A percentile compares a stretch with the other conserved stretches of the same genome.
Conservation (phyloP, 2,113 vertebrate genomes). For the Larimichthys crocea region DNA sequence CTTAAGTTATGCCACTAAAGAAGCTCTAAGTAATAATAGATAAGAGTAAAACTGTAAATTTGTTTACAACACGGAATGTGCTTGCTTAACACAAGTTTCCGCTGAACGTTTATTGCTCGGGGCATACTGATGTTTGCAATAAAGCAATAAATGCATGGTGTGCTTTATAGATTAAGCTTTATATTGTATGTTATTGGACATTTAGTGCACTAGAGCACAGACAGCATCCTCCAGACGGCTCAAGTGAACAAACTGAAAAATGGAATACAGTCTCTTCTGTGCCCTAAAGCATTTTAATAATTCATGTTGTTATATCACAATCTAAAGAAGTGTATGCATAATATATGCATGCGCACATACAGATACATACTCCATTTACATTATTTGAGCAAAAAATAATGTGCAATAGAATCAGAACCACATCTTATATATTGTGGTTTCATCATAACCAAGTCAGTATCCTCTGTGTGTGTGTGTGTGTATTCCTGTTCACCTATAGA, state of each 20-base stretch:
- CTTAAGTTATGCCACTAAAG: background rate
- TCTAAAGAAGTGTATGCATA: constrained; percentile 42
- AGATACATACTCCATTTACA: background rate
- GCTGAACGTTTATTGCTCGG: constrained; percentile 17
- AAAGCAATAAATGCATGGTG: constrained; percentile 41
- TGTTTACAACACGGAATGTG: background rate
- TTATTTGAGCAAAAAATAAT: constrained; percentile 5
- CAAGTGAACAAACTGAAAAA: constrained; percentile 52
- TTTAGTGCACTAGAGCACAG: constrained; percentile 31
- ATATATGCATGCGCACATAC: background rate
- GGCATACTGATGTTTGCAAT: constrained; percentile 31
- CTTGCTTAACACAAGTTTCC: constrained; percentile 27
- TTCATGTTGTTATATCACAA: constrained; percentile 51
- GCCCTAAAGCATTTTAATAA: constrained; percentile 58
- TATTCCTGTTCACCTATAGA: background rate
- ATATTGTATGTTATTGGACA: constrained; percentile 19
- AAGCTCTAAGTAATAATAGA: constrained; percentile 21
- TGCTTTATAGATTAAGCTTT: constrained; percentile 16
- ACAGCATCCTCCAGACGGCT: constrained; percentile 14
- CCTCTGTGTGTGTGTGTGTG: background rate
- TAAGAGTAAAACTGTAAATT: constrained; percentile 22
- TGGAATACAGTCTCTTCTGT: constrained; percentile 29
- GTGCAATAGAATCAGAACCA: background rate
- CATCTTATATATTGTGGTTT: background rate
- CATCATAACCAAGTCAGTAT: background rate